Evolutionary conservation across 2,888 invertebrate species (phyloP), one percentile per base, ranked within the genome.

Genomic region (Mimachlamys varia): DNA sequence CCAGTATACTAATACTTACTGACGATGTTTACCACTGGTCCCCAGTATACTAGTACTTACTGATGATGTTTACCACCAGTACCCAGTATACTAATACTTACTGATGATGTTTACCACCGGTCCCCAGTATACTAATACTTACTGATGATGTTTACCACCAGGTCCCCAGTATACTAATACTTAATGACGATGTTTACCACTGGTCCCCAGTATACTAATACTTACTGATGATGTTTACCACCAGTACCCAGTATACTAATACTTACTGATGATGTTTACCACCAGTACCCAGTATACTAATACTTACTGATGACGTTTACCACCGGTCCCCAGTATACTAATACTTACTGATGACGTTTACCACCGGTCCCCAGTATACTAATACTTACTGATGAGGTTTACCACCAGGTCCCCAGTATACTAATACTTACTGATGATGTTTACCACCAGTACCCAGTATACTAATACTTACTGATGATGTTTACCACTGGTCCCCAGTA

Each of bases 81-180:
- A 13, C 27, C 17, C 62, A 19, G 22, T 62, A n/a, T 5, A 62
- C 62, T 62, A 53, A 53, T 53, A 15, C 53, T 53, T 58, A 58
- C 58, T n/a, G 33, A n/a, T n/a, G n/a, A n/a, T n/a, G n/a, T n/a
- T n/a, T n/a, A 76, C 76, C 76, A 76, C 10, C 33, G 76, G 76
- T 33, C 33, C 27, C 17, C 62, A 19, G 22, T 62, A n/a, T 5
- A 62, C 62, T 62, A 53, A 53, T 53, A 15, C 53, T 53, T 58
- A 58, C 58, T n/a, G 33, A n/a, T 76, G 33, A 76, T 76, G 76
- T 76, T 76, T 33, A 76, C 76, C n/a, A 76, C 76, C 76, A 76
- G 76, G 76, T 33, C 33, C 27, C 17, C 62, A 19, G 22, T 62
- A n/a, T 5, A 62, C 62, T 62, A 53, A 53, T 53, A 15, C 53